Conservation (phyloP, 2,888 invertebrate species). For the Phragmatobia fuliginosa region DNA sequence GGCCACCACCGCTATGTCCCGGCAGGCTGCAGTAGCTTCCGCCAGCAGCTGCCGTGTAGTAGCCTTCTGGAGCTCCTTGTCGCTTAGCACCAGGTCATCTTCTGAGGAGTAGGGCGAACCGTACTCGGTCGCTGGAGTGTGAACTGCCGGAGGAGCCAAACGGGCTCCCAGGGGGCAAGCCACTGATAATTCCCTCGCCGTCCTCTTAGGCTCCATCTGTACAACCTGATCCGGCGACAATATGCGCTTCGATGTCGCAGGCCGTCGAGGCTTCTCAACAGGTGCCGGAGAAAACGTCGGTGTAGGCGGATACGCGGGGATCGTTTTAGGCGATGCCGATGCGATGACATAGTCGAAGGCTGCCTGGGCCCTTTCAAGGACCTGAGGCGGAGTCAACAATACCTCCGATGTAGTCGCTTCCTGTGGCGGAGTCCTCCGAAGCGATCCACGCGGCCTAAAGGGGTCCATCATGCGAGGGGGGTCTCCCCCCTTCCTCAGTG, state of each 20-base stretch:
- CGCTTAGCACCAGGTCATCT: background rate
- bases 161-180: rapidly evolving
- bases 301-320: background rate
- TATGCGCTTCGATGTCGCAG: rapidly evolving
- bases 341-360: background rate
- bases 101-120: background rate
- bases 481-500: too few species aligned
- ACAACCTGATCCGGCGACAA: too few species aligned
- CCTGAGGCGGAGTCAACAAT: too few species aligned
- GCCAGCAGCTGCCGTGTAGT: background rate
- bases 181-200: background rate
- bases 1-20: background rate
- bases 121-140: background rate
- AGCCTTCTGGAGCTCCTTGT: background rate
- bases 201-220: background rate
- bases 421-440: too few species aligned
- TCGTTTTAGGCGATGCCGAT: background rate
- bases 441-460: too few species aligned
- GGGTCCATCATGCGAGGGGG: too few species aligned
- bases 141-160: background rate
- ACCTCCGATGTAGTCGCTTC: too few species aligned
- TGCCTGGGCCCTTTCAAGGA: too few species aligned
- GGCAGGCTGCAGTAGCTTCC: background rate
- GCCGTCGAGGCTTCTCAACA: background rate
- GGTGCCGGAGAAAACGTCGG: background rate